Base-by-base conservation (phyloP, 2,797 vertebrate genomes). In the Manis pentadactyla region DNA sequence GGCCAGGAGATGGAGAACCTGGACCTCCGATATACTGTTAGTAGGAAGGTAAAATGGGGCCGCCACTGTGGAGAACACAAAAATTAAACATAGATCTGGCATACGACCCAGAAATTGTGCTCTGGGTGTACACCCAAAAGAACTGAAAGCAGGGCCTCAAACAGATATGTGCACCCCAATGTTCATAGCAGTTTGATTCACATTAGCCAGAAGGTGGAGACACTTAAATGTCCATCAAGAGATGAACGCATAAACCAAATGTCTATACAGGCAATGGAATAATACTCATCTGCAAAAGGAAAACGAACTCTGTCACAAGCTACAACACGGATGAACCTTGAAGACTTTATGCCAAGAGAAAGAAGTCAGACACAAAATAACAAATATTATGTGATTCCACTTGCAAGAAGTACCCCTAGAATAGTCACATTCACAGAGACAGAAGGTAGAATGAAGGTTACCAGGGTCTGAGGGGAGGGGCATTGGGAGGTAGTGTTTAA, bases 391-490 rank as follows among this genome's bases (percentile, higher is more conserved):
- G 14, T 37, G 18, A 79, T 69, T 89, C 23, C 8, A 57, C 25
- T 61, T 42, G 7, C 9, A 12, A 19, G n/a, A 37, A 5, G 7
- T 66, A 49, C 19, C 49, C 19, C 49, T 53, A 55, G 34, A 5
- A 18, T 5, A 37, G 31, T 51, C 61, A 49, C 31, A 57, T 77
- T 88, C 83, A 63, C 3, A 59, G 63, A 79, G 19, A 82, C 42
- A 39, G 25, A 61, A 46, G 18, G 39, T 17, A 25, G 57, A 59
- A 27, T 19, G n/a, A n/a, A 21, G 25, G 23, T 29, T 46, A 15
- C 61, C 53, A 42, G 23, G 55, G 8, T 5, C 7, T 19, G 6
- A 10, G 19, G 31, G 57, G 8, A 21, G 0, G 4, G 0, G 2
- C 12, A 18, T 14, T 0, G 11, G 25, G 19, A 37, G 15, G 14